A percentile compares a stretch with the other conserved stretches of the same genome.
Evolutionary conservation across 2,113 vertebrate species (phyloP).

Genomic region (Meleagris gallopavo): DNA sequence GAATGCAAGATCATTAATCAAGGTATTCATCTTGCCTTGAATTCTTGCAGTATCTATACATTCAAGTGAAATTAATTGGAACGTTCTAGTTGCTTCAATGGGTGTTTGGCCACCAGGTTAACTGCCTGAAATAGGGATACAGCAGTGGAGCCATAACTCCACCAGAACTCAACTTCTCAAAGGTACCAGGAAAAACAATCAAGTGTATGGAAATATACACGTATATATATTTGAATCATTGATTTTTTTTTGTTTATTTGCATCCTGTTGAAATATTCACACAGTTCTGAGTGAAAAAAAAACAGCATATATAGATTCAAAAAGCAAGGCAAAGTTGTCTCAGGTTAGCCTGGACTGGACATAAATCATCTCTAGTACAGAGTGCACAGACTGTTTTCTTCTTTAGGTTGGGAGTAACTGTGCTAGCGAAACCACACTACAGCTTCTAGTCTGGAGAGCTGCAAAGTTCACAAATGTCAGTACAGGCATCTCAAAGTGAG

Average conservation of each 20-base stretch:
- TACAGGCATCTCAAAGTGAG: background rate
- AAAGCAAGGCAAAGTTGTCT: background rate
- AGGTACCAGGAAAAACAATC: background rate
- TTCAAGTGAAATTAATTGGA: background rate
- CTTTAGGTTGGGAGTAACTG: background rate
- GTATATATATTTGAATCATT: fast-evolving
- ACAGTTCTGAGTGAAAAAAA: background rate
- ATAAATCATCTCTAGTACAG: background rate
- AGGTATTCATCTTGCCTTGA: background rate
- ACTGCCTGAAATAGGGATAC: background rate
- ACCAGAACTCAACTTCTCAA: background rate
- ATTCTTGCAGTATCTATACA: background rate
- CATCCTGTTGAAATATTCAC: background rate
- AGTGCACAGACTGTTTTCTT: background rate
- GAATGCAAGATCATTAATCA: background rate
- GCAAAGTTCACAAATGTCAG: background rate
- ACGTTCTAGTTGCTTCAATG: background rate
- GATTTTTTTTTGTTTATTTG: background rate
- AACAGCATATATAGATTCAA: background rate
- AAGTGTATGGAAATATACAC: fast-evolving
- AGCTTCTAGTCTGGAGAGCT: background rate
- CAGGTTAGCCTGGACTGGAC: background rate
- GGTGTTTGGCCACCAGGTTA: background rate
- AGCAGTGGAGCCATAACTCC: background rate
- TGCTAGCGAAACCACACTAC: background rate